Evolutionary conservation across 2,888 invertebrate genomes (phyloP), one percentile per base, ranked within the genome.

Genomic region (Trachelus tabidus): DNA sequence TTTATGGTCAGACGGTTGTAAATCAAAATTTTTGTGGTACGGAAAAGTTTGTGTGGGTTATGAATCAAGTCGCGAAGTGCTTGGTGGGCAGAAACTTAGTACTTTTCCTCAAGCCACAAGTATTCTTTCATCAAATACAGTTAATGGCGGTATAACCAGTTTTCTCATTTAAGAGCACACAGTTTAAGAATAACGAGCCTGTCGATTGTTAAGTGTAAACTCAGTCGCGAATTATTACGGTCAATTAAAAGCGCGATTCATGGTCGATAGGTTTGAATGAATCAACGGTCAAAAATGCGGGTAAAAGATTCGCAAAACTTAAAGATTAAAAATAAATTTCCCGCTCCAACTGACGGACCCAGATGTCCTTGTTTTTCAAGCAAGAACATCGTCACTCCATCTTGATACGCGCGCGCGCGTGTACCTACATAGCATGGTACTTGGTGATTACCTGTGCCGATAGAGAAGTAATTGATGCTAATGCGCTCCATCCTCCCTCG

Each of bases 11-110:
- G 79, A 76, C 74, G 77, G 30, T 74, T 80, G 80, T 84, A 85
- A 85, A 84, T 85, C 81, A 83, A 81, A 76, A 79, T 77, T 84
- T 85, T 79, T 83, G 82, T 79, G 82, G 83, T 82, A 83, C 81
- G 79, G 56, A 80, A 75, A 77, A 83, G 77, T 81, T 82, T 81
- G 75, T 77, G 81, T 83, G 81, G 81, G 80, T 84, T 85, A 85
- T 79, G 81, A 82, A 78, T 80, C 81, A 83, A 85, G 84, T 85
- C 85, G 31, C 79, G 79, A 81, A 83, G 79, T 81, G 80, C 78
- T 79, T 77, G 76, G 73, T 56, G 31, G 40, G 69, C 74, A 74
- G 76, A 75, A 76, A 77, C 73, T 78, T 76, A 71, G 76, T 78
- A 75, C 75, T 77, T 75, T 56, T 77, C 75, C 71, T 77, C 34